phyloP scores from a whole-genome alignment of 1,140 invertebrate species.

The Diorhabda carinulata region DNA sequence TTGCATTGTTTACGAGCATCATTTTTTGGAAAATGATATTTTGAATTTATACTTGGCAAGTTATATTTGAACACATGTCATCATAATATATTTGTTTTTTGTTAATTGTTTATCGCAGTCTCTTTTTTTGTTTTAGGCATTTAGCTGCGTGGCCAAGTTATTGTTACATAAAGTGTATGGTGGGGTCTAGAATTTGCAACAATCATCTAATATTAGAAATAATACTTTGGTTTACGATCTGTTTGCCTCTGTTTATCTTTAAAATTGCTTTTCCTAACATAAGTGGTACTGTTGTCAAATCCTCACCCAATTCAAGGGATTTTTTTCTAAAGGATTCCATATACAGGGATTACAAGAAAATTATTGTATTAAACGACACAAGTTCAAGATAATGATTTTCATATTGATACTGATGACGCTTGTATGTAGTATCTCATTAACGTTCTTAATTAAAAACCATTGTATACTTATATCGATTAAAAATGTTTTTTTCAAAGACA shows the following conservation, averaged over 20 bases:
- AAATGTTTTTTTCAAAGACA: background rate
- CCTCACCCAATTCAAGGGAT: background rate
- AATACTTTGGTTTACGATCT: background rate
- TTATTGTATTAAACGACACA: background rate
- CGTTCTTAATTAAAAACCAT: too few relatives aligned
- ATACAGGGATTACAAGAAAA: background rate
- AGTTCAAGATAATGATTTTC: background rate
- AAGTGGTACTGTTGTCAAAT: constrained; percentile 7
- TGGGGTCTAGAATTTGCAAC: constrained; percentile 9
- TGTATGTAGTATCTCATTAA: background rate
- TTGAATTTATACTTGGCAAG: constrained; percentile 7
- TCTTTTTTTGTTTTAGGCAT: constrained; percentile 43
- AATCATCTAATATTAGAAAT: background rate
- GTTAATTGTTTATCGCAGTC: constrained; percentile 50
- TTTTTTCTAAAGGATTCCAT: background rate
- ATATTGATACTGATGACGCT: background rate
- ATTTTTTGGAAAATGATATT: too few relatives aligned
- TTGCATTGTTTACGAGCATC: too few relatives aligned
- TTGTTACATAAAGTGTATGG: constrained; percentile 1
- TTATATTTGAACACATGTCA: constrained; percentile 24
- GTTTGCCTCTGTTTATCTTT: background rate
- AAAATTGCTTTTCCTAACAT: constrained; percentile 3
- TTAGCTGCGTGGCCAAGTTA: constrained; percentile 30
- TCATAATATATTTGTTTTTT: constrained; percentile 46
- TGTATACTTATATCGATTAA: background rate